A percentile compares a stretch with the other conserved stretches of the same genome.
These are phyloP conservation scores for Lamprologus callipterus DNA, from an alignment of 2,113 vertebrate species.

Conservation along the genomic window DNA sequence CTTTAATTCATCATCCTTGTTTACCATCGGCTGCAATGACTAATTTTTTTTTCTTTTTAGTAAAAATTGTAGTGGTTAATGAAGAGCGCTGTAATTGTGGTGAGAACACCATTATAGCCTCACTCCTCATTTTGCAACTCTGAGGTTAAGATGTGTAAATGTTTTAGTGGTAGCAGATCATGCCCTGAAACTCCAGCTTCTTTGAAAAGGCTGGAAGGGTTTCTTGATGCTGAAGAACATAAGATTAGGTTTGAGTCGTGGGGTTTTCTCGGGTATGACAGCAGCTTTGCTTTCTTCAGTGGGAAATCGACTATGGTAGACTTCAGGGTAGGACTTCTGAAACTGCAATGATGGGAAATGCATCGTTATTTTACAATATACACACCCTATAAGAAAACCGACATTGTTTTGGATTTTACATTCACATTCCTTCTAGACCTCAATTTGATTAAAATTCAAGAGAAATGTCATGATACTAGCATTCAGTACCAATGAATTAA, in stretches of 20 bases:
- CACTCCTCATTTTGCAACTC: not conserved
- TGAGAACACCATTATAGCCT: not conserved
- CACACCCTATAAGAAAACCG: not conserved
- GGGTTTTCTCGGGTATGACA: slow-evolving; percentile 45
- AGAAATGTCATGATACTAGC: not conserved
- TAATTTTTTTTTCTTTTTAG: not conserved
- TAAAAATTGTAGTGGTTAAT: not conserved
- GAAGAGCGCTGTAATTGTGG: not conserved
- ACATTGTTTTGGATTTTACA: not conserved
- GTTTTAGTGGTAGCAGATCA: not conserved
- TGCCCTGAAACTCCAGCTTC: slow-evolving; percentile 64
- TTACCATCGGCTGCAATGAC: not conserved
- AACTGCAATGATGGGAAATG: slow-evolving; percentile 25
- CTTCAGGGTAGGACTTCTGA: slow-evolving; percentile 60
- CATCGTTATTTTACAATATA: not conserved
- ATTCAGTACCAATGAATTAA: not conserved
- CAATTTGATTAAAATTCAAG: not conserved
- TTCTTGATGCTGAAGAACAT: slow-evolving; percentile 55
- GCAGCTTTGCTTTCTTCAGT: slow-evolving; percentile 59
- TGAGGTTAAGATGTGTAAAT: not conserved
- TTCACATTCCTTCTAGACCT: not conserved
- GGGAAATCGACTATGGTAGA: slow-evolving; percentile 54
- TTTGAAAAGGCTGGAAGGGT: slow-evolving; percentile 59
- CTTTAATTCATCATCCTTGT: not conserved
- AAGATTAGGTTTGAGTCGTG: slow-evolving; percentile 42